Conservation (phyloP, 2,113 vertebrate genomes). For the Psittacula cyanocephala region DNA sequence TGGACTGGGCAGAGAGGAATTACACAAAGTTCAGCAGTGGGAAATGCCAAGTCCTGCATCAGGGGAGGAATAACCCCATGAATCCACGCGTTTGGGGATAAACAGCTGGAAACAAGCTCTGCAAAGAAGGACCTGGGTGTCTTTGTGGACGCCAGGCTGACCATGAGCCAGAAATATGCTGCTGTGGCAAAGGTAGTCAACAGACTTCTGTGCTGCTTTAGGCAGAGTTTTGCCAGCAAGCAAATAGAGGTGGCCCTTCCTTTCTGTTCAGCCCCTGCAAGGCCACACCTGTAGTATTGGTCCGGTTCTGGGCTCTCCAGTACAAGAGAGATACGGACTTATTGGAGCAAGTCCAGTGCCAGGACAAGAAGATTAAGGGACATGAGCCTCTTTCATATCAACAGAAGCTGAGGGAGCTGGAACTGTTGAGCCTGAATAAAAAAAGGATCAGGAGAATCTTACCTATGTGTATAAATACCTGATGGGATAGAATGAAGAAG, state of each 20-base stretch:
- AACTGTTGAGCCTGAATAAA: neutral
- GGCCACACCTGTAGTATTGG: neutral
- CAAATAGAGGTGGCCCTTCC: neutral
- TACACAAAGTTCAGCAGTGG: neutral
- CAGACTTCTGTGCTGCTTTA: neutral
- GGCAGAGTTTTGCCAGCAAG: neutral
- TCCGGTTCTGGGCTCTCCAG: neutral
- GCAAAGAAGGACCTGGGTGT: neutral
- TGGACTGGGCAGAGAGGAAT: neutral
- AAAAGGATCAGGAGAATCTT: neutral
- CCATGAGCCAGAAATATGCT: neutral
- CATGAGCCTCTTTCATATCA: neutral
- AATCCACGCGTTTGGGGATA: neutral
- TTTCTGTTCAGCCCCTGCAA: neutral
- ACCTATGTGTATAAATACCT: neutral
- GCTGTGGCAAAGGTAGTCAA: neutral
- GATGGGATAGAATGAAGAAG: neutral
- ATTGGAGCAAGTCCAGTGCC: neutral
- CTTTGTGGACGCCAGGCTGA: neutral
- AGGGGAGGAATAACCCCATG: neutral
- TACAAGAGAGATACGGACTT: neutral
- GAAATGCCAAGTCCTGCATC: neutral
- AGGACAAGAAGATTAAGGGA: neutral
- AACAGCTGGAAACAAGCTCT: neutral
- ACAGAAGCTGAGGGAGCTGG: neutral